phyloP scores from a whole-genome alignment of 2,113 vertebrate genomes.

The Alaudala cheleensis region DNA sequence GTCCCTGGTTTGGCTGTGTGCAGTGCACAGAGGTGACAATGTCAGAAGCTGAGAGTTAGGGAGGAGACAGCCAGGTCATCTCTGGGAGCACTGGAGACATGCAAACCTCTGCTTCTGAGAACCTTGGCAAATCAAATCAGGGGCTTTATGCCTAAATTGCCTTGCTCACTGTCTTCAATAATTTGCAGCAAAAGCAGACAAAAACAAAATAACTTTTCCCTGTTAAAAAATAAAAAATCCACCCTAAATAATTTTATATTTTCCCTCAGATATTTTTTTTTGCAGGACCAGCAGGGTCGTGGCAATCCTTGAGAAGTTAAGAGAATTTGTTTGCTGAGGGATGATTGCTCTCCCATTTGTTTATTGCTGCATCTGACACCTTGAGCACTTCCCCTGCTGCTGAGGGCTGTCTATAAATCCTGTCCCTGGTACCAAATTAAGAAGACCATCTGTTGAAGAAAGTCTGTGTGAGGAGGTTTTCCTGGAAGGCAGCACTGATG shows the following conservation, averaged over 20 bases:
- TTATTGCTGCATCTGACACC: slow-evolving; percentile 7
- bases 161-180: not conserved
- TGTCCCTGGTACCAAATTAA: slow-evolving; percentile 16
- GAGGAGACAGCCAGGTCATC: not conserved
- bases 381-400: not conserved
- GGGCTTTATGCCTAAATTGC: not conserved
- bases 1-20: not conserved
- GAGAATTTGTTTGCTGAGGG: not conserved
- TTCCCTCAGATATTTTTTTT: not conserved
- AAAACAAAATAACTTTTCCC: not conserved
- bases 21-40: not conserved
- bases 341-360: not conserved
- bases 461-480: not conserved
- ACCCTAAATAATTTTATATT: not conserved
- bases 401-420: slow-evolving; percentile 3
- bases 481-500: not conserved
- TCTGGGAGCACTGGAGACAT: not conserved
- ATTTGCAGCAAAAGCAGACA: not conserved
- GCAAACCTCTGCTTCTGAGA: not conserved
- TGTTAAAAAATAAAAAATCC: not conserved
- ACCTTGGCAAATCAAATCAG: not conserved
- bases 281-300: not conserved
- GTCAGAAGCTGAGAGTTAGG: not conserved
- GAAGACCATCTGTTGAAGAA: slow-evolving; percentile 36
- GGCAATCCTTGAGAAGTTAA: not conserved